Base-by-base conservation (phyloP, 2,888 invertebrate species). In the Maniola hyperantus region DNA sequence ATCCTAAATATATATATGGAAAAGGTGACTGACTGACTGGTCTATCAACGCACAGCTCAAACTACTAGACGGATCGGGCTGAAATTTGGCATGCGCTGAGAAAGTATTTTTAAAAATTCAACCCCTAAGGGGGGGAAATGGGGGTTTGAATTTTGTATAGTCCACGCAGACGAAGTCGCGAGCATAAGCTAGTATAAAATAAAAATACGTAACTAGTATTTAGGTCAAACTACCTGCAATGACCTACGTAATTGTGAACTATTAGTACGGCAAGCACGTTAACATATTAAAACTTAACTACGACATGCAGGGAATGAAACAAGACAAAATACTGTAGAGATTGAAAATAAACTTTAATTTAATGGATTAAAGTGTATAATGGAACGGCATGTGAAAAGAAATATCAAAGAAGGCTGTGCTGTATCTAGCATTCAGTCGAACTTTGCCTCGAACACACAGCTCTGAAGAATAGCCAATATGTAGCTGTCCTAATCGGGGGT, bases 231-330 rank as follows among this genome's bases (percentile, higher is more conserved):
- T 68, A 72, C 72, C 73, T 70, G 68, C 68, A 73, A 69, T 73
- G 71, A 73, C 73, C 71, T 69, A 71, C 71, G 71, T 72, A 74
- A 76, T 74, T 72, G 70, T 72, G 71, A 72, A 72, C 73, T 72
- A 72, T 71, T 74, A 67, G 70, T 72, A 66, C 69, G 64, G 69
- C 73, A 63, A 61, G 66, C 71, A 73, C 73, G 74, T 71, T 73
- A 70, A 72, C 67, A 70, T 72, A 75, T 75, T 75, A 75, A 75
- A 75, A 74, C 73, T 73, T 73, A 74, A 75, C 66, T 70, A 61
- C 61, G 59, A 73, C 67, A 73, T 69, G 69, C 67, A 59, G 58
- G 61, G 58, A 59, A 48, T 51, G 67, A 67, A 69, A 69, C 53
- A 57, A 58, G 61, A 61, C 48, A 59, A 50, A 51, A 42, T 10